Conservation (phyloP, 2,888 invertebrate genomes). For the Folsomia manolachei region DNA sequence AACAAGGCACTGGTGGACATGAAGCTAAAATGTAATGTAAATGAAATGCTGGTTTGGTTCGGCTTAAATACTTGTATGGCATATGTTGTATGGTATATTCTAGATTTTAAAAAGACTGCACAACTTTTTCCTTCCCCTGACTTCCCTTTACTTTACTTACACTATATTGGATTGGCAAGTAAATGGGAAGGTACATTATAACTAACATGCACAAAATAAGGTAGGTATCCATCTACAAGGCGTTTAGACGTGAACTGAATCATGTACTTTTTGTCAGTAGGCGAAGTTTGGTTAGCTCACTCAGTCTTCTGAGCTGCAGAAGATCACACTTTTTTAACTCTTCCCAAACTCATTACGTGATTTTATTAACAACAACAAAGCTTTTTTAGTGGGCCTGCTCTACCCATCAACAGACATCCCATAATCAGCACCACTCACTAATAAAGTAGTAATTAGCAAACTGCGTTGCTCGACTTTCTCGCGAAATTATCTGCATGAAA, state of each 20-base stretch:
- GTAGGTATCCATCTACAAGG: background rate
- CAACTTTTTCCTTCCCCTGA: background rate
- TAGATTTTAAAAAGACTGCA: background rate
- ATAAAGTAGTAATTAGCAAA: background rate
- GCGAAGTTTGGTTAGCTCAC: background rate
- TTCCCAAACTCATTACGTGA: background rate
- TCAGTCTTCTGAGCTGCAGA: background rate
- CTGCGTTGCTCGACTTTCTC: background rate
- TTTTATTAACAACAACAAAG: background rate
- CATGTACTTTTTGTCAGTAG: background rate
- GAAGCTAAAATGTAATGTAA: too few relatives aligned
- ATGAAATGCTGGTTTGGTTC: too few relatives aligned
- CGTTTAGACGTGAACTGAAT: background rate
- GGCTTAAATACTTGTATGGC: too few relatives aligned
- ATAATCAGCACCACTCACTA: too few relatives aligned
- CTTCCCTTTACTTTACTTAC: too few relatives aligned
- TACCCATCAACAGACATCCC: background rate
- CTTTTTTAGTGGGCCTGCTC: background rate
- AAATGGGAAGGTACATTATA: background rate
- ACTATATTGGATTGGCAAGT: background rate
- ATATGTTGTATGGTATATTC: too few relatives aligned
- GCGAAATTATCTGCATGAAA: background rate
- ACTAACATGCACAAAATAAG: background rate
- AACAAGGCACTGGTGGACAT: too few relatives aligned
- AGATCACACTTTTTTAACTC: background rate